Evolutionary conservation across 2,888 invertebrate species (phyloP), one percentile per base, ranked within the genome.

Genomic region (Morpho deidamia): DNA sequence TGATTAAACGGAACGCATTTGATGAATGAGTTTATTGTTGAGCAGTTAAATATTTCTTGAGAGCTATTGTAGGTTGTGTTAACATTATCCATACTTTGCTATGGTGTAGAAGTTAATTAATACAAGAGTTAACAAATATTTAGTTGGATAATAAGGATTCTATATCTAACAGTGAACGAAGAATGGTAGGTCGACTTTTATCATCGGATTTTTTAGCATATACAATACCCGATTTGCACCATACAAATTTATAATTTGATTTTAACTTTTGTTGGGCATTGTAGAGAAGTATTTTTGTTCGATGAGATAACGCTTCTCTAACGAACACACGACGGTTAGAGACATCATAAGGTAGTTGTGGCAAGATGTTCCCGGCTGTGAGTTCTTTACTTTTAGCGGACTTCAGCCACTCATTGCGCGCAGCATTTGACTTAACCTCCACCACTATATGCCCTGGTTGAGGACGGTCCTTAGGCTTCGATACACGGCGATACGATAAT

Each of bases 151-250:
- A n/a, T n/a, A n/a, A n/a, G n/a, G n/a, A n/a, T n/a, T n/a, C n/a
- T n/a, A n/a, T n/a, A n/a, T n/a, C n/a, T n/a, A n/a, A n/a, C n/a
- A n/a, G n/a, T n/a, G n/a, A n/a, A n/a, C n/a, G n/a, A n/a, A n/a
- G n/a, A n/a, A n/a, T n/a, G n/a, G n/a, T n/a, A n/a, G n/a, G n/a
- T n/a, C n/a, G n/a, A n/a, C 56, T 60, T 40, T 54, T 58, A 12
- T 46, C 59, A 12, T 48, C 39, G 14, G 14, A 53, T 56, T 63
- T 59, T 38, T 59, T 48, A 41, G 43, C 59, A 54, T 51, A 60
- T 7, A 63, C 56, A 39, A 55, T 59, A 3, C 59, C 60, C 35
- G 59, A 49, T 45, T 61, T 62, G 12, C 61, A 64, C 62, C 62
- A 64, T 8, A 62, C 42, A 45, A 52, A 64, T 49, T 64, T 50